These are phyloP conservation scores for Branchinecta lindahli DNA, from an alignment of 1,140 invertebrate genomes.

Conservation along the genomic window DNA sequence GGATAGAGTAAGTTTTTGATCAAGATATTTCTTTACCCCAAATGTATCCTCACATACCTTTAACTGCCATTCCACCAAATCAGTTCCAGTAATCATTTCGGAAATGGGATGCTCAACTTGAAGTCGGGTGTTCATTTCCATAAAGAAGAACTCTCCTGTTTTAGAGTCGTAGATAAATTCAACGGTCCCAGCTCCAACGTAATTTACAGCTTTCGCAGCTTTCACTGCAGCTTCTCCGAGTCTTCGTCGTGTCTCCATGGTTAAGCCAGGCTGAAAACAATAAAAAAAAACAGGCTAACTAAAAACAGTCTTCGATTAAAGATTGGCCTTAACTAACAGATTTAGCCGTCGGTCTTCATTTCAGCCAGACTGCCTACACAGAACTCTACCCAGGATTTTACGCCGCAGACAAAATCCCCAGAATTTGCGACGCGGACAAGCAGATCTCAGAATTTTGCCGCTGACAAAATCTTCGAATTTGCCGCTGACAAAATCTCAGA, in stretches of 20 bases:
- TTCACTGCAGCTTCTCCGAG: conserved; percentile 78
- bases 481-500: too few species aligned
- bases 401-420: too few species aligned
- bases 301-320: not conserved
- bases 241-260: conserved; percentile 49
- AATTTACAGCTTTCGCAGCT: conserved; percentile 62
- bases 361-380: too few species aligned
- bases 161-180: conserved; percentile 78
- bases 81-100: conserved; percentile 84
- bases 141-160: conserved; percentile 85
- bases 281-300: not conserved
- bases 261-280: conserved; percentile 46
- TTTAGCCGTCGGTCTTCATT: too few species aligned
- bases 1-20: too few species aligned
- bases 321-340: too few species aligned
- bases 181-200: conserved; percentile 91
- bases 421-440: too few species aligned
- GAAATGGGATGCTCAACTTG: conserved; percentile 96
- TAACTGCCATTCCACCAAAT: conserved; percentile 96
- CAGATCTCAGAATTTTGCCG: too few species aligned
- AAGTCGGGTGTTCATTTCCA: conserved; percentile 96
- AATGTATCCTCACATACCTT: too few species aligned
- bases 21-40: too few species aligned
- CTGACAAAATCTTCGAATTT: too few species aligned
- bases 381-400: too few species aligned